Percentiles rank a stretch among this genome's conserved stretches.
Conservation (phyloP, 2,113 vertebrate genomes). For the Corythornis cristatus region DNA sequence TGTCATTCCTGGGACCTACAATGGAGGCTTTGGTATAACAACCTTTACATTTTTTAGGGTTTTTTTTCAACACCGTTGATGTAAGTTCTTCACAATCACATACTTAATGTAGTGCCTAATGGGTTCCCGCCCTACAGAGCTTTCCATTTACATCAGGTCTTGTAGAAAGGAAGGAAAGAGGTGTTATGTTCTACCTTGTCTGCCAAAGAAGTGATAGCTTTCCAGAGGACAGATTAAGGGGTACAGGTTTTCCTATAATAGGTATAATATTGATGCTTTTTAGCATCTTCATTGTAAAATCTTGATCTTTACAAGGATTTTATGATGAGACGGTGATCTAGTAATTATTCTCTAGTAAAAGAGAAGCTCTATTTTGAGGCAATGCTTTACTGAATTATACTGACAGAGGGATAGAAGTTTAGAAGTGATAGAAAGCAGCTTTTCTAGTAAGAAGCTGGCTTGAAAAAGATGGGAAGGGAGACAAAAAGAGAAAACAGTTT, state of each 20-base stretch:
- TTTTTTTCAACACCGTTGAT: not conserved
- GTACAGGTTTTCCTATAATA: not conserved
- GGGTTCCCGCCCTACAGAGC: not conserved
- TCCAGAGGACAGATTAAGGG: not conserved
- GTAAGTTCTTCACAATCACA: not conserved
- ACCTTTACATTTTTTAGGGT: not conserved
- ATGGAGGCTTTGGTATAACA: slow-evolving; percentile 2
- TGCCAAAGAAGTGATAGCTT: not conserved
- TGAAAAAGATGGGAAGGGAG: not conserved
- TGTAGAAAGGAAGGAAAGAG: not conserved
- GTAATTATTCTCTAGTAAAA: slow-evolving; percentile 6
- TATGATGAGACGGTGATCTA: not conserved
- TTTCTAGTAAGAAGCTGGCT: slow-evolving; percentile 17
- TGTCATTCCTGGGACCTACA: slow-evolving; percentile 20
- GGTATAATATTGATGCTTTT: not conserved
- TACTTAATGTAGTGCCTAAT: not conserved
- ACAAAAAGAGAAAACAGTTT: not conserved
- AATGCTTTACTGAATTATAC: not conserved
- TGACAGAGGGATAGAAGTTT: not conserved
- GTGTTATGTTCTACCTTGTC: not conserved
- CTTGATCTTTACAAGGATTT: not conserved
- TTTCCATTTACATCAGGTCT: not conserved
- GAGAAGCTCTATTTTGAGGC: slow-evolving; percentile 19
- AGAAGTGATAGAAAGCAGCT: not conserved
- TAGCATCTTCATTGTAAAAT: not conserved